Conservation (phyloP, 2,888 invertebrate species). For the Elegia similella region DNA sequence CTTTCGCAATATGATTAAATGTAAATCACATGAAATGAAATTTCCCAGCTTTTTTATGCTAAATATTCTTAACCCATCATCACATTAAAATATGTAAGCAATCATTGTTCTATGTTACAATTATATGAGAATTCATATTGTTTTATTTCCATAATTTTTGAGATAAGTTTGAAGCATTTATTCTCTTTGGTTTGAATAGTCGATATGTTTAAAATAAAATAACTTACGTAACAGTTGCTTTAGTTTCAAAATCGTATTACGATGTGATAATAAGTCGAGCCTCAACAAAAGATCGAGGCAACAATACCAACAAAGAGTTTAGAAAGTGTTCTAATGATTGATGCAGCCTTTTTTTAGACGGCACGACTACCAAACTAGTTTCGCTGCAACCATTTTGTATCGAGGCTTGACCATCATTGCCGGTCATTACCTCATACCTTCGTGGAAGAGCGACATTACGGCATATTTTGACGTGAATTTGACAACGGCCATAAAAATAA, state of each 20-base stretch:
- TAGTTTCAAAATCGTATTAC: slow-evolving; percentile 4
- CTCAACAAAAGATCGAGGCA: slow-evolving; percentile 30
- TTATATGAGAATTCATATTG: too few species aligned
- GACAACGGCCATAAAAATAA: slow-evolving; percentile 14
- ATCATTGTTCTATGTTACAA: too few species aligned
- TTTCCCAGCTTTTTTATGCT: too few species aligned
- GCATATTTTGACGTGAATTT: slow-evolving; percentile 13
- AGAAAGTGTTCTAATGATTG: slow-evolving; percentile 70
- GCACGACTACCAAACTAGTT: slow-evolving; percentile 62
- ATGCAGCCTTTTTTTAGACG: slow-evolving; percentile 57
- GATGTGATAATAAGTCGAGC: slow-evolving; percentile 15
- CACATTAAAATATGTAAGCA: too few species aligned
- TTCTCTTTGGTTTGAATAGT: too few species aligned
- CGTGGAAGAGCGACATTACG: slow-evolving; percentile 31
- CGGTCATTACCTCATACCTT: slow-evolving; percentile 23
- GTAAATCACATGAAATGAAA: too few species aligned
- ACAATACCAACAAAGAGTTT: slow-evolving; percentile 58
- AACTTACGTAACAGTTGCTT: neutral
- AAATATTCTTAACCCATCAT: too few species aligned
- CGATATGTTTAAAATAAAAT: too few species aligned
- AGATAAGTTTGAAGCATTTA: too few species aligned
- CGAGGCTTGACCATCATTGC: slow-evolving; percentile 42
- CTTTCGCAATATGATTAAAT: too few species aligned
- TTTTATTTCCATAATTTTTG: neutral
- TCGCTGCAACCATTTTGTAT: slow-evolving; percentile 36